phyloP scores from a whole-genome alignment of 2,888 invertebrate species.

The Plebejus argus region DNA sequence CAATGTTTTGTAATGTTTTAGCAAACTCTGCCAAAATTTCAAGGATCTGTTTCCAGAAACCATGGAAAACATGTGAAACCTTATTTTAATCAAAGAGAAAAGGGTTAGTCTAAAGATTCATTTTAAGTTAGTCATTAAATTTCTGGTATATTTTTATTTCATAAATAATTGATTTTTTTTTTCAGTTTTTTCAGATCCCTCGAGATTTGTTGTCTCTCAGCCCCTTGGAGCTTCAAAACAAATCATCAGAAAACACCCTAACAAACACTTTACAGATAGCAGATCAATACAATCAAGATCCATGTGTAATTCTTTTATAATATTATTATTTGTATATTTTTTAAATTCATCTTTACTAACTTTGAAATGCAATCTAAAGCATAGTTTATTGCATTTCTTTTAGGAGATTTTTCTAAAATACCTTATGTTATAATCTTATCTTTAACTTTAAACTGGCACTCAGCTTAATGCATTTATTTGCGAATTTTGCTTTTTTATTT shows the following conservation, averaged over 20 bases:
- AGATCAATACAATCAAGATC: constrained; percentile 54
- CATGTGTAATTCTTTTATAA: constrained; percentile 48
- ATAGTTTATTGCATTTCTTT: not conserved
- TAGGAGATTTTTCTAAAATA: not conserved
- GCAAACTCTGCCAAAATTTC: constrained; percentile 47
- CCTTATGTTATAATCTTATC: too few relatives aligned
- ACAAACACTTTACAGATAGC: constrained; percentile 54
- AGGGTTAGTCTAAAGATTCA: constrained; percentile 48
- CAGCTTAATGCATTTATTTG: too few relatives aligned
- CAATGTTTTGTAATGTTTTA: constrained; percentile 31
- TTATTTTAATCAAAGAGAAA: constrained; percentile 51
- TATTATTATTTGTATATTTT: constrained; percentile 6
- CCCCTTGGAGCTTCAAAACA: constrained; percentile 48
- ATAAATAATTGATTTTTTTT: constrained; percentile 8
- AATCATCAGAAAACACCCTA: constrained; percentile 50
- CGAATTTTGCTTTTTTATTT: too few relatives aligned
- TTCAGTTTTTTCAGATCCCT: constrained; percentile 66
- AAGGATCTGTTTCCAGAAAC: constrained; percentile 49
- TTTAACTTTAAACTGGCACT: too few relatives aligned
- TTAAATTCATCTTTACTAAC: not conserved
- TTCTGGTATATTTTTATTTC: not conserved
- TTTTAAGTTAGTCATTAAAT: not conserved
- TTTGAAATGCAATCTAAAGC: not conserved
- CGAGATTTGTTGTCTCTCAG: constrained; percentile 72
- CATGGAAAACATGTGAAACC: constrained; percentile 51